These are phyloP conservation scores for Lampropteryx suffumata DNA, from an alignment of 2,888 invertebrate genomes.

Conservation along the genomic window DNA sequence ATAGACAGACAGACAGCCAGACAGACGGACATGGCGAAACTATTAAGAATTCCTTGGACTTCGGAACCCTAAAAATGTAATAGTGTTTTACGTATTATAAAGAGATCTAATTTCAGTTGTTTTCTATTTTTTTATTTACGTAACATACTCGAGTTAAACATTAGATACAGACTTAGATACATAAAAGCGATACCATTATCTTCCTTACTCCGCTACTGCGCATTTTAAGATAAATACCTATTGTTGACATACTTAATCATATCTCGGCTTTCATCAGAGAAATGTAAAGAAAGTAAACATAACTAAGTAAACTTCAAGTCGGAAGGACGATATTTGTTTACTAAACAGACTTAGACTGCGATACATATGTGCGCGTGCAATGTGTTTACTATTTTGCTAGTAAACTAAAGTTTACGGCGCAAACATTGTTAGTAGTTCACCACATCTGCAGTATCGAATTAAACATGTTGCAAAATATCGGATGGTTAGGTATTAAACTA, in stretches of 20 bases:
- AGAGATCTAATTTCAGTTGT: too few relatives aligned
- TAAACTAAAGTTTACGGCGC: conserved; percentile 36
- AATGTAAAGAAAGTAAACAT: conserved; percentile 45
- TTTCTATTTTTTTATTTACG: too few relatives aligned
- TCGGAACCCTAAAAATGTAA: too few relatives aligned
- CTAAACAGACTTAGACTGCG: conserved; percentile 60
- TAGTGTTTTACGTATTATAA: too few relatives aligned
- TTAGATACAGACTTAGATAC: too few relatives aligned
- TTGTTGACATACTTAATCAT: conserved; percentile 48
- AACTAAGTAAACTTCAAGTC: conserved; percentile 34
- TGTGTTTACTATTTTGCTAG: conserved; percentile 49
- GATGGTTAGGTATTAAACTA: conserved; percentile 8
- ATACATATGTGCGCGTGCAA: conserved; percentile 56
- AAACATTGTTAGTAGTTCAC: conserved; percentile 20
- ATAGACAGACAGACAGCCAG: too few relatives aligned
- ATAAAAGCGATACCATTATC: not conserved
- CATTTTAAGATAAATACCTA: conserved; percentile 43
- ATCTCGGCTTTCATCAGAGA: conserved; percentile 48
- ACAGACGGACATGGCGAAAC: too few relatives aligned
- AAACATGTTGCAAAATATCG: conserved; percentile 10
- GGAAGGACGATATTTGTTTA: conserved; percentile 50
- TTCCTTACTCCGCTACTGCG: conserved; percentile 43
- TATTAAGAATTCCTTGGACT: too few relatives aligned
- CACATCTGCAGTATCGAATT: conserved; percentile 19
- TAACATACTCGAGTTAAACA: too few relatives aligned